Evolutionary conservation across 2,888 invertebrate genomes (phyloP).

Genomic region (Ectropis crepuscularia): DNA sequence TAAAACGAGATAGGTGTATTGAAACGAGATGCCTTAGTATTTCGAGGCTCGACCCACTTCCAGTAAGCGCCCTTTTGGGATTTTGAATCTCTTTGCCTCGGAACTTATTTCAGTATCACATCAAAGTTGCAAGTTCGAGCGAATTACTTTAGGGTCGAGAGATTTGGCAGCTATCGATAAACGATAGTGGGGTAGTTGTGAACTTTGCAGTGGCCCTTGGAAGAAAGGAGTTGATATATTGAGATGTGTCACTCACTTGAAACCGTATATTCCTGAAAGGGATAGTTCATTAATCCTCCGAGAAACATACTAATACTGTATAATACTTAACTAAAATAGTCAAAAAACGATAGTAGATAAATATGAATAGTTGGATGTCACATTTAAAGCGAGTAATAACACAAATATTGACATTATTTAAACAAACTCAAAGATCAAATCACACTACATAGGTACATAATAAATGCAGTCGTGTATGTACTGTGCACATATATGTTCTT

Average conservation of each 20-base stretch:
- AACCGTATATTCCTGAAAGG: not conserved
- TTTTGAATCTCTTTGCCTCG: slow-evolving; percentile 52
- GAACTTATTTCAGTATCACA: slow-evolving; percentile 59
- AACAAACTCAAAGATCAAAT: too few relatives aligned
- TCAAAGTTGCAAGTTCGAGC: slow-evolving; percentile 55
- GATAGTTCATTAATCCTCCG: too few relatives aligned
- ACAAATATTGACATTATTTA: too few relatives aligned
- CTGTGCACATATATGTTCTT: too few relatives aligned
- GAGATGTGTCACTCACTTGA: slow-evolving; percentile 7
- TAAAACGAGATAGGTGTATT: slow-evolving; percentile 32
- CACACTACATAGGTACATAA: too few relatives aligned
- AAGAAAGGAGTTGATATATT: slow-evolving; percentile 14
- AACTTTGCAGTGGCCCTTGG: slow-evolving; percentile 15
- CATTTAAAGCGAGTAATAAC: too few relatives aligned
- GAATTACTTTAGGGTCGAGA: slow-evolving; percentile 49
- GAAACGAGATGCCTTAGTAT: slow-evolving; percentile 37
- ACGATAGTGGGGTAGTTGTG: slow-evolving; percentile 19
- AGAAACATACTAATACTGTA: too few relatives aligned
- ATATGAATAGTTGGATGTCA: too few relatives aligned
- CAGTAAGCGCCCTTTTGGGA: slow-evolving; percentile 58
- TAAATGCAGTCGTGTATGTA: too few relatives aligned
- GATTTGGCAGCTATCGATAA: slow-evolving; percentile 27
- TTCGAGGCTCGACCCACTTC: slow-evolving; percentile 52
- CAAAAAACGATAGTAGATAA: too few relatives aligned
- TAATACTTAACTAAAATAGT: too few relatives aligned